Percentiles rank a stretch among this genome's conserved stretches.
Conservation (phyloP, 1,140 invertebrate genomes). For the Sogatella furcifera region DNA sequence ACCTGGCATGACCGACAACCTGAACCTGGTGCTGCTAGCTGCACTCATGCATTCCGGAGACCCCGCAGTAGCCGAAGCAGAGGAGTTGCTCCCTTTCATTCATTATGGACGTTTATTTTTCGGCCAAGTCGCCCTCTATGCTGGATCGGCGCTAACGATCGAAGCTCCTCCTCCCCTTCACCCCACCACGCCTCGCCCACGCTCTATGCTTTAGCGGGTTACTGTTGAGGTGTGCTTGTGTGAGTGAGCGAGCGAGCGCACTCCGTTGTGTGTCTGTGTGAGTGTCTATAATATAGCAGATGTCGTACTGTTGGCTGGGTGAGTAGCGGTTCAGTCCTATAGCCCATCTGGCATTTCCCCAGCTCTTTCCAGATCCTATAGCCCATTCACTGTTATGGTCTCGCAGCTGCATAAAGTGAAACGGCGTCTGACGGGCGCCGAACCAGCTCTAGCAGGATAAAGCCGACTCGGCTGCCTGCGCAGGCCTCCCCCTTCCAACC, state of each 20-base stretch:
- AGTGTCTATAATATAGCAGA: slow-evolving; percentile 15
- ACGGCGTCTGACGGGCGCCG: slow-evolving; percentile 32
- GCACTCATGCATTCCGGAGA: too few relatives aligned
- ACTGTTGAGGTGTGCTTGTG: too few relatives aligned
- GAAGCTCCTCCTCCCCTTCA: neutral
- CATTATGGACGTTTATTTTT: slow-evolving; percentile 1
- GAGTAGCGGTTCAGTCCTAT: slow-evolving; percentile 21
- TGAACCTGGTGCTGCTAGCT: too few relatives aligned
- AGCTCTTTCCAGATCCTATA: slow-evolving; percentile 41
- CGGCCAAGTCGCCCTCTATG: neutral
- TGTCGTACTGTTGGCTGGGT: slow-evolving; percentile 11
- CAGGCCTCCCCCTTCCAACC: slow-evolving; percentile 8
- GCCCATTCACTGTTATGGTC: slow-evolving; percentile 44
- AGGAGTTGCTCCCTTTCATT: neutral
- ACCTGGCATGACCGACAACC: too few relatives aligned
- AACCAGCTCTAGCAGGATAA: slow-evolving; percentile 25
- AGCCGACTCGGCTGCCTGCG: slow-evolving; percentile 5
- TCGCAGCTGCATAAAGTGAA: slow-evolving; percentile 43
- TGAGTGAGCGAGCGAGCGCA: too few relatives aligned
- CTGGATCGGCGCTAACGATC: neutral
- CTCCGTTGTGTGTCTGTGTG: too few relatives aligned
- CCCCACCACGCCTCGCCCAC: neutral
- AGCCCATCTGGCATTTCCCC: slow-evolving; percentile 44
- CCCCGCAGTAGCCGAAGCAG: too few relatives aligned
- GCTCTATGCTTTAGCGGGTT: too few relatives aligned